Conservation (phyloP, 2,113 vertebrate genomes). For the Brachypodius melanocephalos region DNA sequence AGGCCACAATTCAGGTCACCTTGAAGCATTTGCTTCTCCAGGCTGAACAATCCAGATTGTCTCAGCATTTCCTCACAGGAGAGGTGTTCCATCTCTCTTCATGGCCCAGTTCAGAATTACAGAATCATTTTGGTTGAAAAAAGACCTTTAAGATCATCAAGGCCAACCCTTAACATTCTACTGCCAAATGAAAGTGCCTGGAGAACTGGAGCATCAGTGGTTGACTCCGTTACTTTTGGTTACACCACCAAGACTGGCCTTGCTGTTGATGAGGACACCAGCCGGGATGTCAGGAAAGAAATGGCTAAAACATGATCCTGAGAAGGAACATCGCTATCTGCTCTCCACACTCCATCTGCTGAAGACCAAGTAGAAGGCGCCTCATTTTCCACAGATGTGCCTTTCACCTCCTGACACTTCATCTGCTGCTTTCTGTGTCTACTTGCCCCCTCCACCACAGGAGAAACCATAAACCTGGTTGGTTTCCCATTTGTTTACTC, state of each 20-base stretch:
- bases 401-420: not conserved
- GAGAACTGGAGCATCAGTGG: not conserved
- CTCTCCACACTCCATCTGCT: not conserved
- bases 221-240: not conserved
- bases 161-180: not conserved
- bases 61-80: not conserved
- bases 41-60: not conserved
- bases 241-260: not conserved
- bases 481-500: not conserved
- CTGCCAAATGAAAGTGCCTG: not conserved
- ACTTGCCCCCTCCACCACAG: not conserved
- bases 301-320: rapidly evolving
- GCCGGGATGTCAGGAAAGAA: not conserved
- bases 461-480: not conserved
- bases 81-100: not conserved
- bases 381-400: not conserved
- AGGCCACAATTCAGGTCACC: not conserved
- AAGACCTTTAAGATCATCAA: not conserved
- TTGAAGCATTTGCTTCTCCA: not conserved
- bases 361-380: not conserved
- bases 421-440: not conserved
- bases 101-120: not conserved
- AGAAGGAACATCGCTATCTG: not conserved
- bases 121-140: not conserved
- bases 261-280: not conserved